A percentile compares a stretch with the other conserved stretches of the same genome.
Conservation (phyloP, 2,113 vertebrate genomes). For the Calyptomena viridis region DNA sequence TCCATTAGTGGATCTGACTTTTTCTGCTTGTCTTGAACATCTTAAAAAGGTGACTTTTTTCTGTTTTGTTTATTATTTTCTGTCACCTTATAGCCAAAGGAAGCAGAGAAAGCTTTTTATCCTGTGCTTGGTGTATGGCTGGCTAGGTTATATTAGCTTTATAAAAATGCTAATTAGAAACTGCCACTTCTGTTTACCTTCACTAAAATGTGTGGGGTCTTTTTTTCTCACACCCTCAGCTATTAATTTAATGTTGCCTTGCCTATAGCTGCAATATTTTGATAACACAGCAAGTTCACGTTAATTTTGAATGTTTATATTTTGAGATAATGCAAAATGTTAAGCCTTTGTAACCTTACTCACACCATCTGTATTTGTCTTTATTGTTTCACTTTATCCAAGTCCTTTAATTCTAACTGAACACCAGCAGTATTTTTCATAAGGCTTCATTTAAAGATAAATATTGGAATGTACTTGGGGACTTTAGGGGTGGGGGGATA, state of each 20-base stretch:
- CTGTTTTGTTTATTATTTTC: not conserved
- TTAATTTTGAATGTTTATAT: conserved; percentile 81
- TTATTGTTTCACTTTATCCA: conserved; percentile 69
- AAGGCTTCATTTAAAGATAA: conserved; percentile 50
- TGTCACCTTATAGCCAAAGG: conserved; percentile 75
- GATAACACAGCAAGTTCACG: conserved; percentile 76
- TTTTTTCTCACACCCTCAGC: conserved; percentile 66
- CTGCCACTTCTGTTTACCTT: conserved; percentile 76
- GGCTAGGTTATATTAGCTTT: conserved; percentile 72
- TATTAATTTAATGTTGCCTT: conserved; percentile 84
- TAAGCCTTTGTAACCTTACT: conserved; percentile 75
- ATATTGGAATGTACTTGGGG: conserved; percentile 64
- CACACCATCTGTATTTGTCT: conserved; percentile 65
- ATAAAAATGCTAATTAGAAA: conserved; percentile 72
- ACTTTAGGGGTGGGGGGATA: not conserved
- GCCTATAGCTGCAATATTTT: conserved; percentile 81
- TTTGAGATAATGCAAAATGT: conserved; percentile 79
- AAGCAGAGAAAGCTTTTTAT: conserved; percentile 70
- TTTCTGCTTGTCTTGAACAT: conserved; percentile 68
- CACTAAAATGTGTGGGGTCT: conserved; percentile 68
- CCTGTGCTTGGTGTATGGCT: conserved; percentile 67
- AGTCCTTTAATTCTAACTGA: conserved; percentile 80
- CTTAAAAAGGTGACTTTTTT: conserved; percentile 61
- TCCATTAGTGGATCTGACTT: conserved; percentile 71
- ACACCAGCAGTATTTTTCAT: conserved; percentile 83